Conservation (phyloP, 2,797 vertebrate genomes). For the Phoeniculus purpureus region DNA sequence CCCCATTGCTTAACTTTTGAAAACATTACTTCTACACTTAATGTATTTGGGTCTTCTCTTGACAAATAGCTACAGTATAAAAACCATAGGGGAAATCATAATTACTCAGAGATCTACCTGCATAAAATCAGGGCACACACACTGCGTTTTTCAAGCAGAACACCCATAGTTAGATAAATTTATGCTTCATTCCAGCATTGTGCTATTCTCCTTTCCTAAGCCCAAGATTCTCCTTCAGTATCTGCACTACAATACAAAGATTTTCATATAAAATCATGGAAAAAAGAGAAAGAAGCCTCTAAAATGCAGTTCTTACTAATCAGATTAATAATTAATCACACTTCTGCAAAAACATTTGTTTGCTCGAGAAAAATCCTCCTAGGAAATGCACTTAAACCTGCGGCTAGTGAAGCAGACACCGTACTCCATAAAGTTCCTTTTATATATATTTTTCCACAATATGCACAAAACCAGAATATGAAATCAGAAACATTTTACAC, state of each 20-base stretch:
- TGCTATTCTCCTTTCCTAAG: not conserved
- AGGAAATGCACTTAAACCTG: constrained; percentile 65
- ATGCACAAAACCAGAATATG: constrained; percentile 90
- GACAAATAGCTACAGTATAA: constrained; percentile 30
- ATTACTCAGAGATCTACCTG: constrained; percentile 20
- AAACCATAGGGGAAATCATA: constrained; percentile 16
- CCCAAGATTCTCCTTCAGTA: not conserved
- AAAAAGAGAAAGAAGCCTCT: not conserved
- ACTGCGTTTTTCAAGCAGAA: constrained; percentile 14
- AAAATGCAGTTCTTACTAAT: constrained; percentile 42
- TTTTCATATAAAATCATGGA: not conserved
- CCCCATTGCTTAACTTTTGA: not conserved
- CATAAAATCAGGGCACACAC: not conserved
- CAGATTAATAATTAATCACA: constrained; percentile 60
- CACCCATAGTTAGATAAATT: constrained; percentile 44
- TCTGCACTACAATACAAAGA: constrained; percentile 27
- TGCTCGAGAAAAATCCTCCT: constrained; percentile 39
- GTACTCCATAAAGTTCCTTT: constrained; percentile 78
- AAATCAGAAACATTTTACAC: constrained; percentile 98
- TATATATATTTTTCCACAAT: constrained; percentile 79
- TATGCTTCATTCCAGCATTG: not conserved
- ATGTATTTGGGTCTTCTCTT: not conserved
- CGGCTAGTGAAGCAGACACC: constrained; percentile 51
- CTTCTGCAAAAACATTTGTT: constrained; percentile 27
- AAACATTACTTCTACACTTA: not conserved